phyloP scores from a whole-genome alignment of 2,888 invertebrate species.

The Megalurothrips usitatus region DNA sequence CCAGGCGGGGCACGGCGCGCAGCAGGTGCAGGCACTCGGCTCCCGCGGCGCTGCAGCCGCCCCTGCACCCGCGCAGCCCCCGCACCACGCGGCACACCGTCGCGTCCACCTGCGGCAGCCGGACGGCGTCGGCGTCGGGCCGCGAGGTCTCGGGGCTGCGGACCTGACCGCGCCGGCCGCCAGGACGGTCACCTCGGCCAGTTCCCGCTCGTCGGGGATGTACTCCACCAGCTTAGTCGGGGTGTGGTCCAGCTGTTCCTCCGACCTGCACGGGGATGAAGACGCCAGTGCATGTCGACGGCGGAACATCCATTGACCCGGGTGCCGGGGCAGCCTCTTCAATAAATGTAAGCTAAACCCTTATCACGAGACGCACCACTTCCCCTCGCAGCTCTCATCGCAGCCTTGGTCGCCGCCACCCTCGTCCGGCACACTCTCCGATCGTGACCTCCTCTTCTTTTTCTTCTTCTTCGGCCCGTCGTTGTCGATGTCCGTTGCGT shows the following conservation, averaged over 20 bases:
- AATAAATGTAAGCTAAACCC: no score
- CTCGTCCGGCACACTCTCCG: constrained; percentile 40
- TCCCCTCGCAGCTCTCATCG: background rate
- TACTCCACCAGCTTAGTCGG: background rate
- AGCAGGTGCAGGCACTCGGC: constrained; percentile 7
- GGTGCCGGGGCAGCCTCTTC: no score
- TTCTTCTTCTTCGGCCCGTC: constrained; percentile 25
- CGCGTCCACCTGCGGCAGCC: background rate
- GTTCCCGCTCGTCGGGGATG: background rate
- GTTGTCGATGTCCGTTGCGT: background rate
- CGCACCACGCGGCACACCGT: background rate
- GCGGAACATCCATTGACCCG: no score
- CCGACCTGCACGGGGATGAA: background rate
- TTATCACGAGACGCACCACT: background rate
- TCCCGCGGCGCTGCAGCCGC: background rate
- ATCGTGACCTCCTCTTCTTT: constrained; percentile 39
- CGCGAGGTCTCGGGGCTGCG: no score
- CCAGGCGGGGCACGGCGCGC: constrained; percentile 3
- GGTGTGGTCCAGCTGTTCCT: constrained; percentile 16
- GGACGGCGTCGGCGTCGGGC: background rate
- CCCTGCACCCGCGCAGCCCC: background rate
- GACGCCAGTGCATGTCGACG: no score
- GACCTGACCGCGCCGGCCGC: background rate
- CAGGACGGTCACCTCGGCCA: background rate
- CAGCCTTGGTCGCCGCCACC: constrained; percentile 27